These are phyloP conservation scores for Drosophila serrata DNA, from an alignment of 1,140 invertebrate species.

Conservation along the genomic window DNA sequence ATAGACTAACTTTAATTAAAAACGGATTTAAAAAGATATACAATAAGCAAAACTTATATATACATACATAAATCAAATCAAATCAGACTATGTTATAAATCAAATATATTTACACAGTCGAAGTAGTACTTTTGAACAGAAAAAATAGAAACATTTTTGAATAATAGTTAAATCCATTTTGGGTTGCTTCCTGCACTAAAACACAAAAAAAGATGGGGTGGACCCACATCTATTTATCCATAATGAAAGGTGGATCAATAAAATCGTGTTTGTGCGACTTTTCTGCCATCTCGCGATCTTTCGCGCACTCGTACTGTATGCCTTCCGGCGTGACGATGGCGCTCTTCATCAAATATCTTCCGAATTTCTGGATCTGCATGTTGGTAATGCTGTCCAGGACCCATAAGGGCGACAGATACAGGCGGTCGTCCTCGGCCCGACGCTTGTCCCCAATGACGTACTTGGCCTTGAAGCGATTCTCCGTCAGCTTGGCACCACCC, in stretches of 20 bases:
- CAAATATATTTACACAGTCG: conserved; percentile 25
- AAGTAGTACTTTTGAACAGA: not conserved
- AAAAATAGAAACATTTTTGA: not conserved
- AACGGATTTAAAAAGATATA: not conserved
- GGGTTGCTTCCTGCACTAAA: not conserved
- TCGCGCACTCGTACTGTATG: conserved; percentile 55
- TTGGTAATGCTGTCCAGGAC: conserved; percentile 85
- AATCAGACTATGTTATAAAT: not conserved
- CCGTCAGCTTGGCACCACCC: conserved; percentile 85
- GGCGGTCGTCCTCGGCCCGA: conserved; percentile 58
- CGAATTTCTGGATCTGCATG: conserved; percentile 73
- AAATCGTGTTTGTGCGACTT: conserved; percentile 6
- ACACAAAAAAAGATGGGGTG: not conserved
- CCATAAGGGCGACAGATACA: conserved; percentile 86
- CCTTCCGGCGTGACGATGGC: conserved; percentile 60
- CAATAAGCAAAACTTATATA: not conserved
- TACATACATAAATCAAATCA: not conserved
- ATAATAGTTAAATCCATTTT: not conserved
- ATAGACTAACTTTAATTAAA: not conserved
- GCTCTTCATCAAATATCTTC: conserved; percentile 72
- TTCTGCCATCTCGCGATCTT: not conserved
- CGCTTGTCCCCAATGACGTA: conserved; percentile 86
- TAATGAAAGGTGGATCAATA: conserved; percentile 51
- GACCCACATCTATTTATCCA: conserved; percentile 47
- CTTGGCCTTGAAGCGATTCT: conserved; percentile 80